A percentile compares a stretch with the other conserved stretches of the same genome.
phyloP scores from a whole-genome alignment of 2,888 invertebrate genomes.

The Plutella xylostella region DNA sequence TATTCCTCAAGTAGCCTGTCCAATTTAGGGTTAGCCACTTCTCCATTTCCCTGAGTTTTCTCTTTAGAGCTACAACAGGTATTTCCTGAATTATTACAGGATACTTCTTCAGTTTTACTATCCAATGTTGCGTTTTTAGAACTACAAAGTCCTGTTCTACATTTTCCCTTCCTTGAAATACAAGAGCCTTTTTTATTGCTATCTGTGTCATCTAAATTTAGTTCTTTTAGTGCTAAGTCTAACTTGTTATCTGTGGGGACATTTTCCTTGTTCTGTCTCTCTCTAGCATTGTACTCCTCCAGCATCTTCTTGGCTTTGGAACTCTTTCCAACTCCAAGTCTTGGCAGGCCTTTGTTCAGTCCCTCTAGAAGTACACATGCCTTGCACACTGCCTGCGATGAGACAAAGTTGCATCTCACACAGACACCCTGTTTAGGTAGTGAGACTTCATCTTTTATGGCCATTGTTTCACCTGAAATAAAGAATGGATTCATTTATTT shows the following conservation, averaged over 20 bases:
- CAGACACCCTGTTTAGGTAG: slow-evolving; percentile 87
- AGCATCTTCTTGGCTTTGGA: slow-evolving; percentile 80
- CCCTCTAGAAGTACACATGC: slow-evolving; percentile 97
- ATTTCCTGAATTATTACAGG: background rate
- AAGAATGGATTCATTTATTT: too few relatives aligned
- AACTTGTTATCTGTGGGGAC: background rate
- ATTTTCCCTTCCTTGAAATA: background rate
- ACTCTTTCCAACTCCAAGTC: slow-evolving; percentile 90
- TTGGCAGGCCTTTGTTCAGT: slow-evolving; percentile 91
- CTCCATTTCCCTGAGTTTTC: slow-evolving; percentile 19
- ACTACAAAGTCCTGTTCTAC: background rate
- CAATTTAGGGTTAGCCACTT: slow-evolving; percentile 30
- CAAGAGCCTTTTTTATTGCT: background rate
- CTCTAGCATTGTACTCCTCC: slow-evolving; percentile 58
- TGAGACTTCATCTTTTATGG: slow-evolving; percentile 83
- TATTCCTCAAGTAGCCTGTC: slow-evolving; percentile 36
- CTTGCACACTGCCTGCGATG: slow-evolving; percentile 95
- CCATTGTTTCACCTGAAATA: slow-evolving; percentile 81
- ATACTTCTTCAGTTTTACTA: too few relatives aligned
- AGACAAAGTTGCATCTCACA: slow-evolving; percentile 87
- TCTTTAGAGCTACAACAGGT: background rate
- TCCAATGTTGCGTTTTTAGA: background rate
- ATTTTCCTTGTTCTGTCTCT: slow-evolving; percentile 19
- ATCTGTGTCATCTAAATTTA: slow-evolving; percentile 16
- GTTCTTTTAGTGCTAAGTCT: slow-evolving; percentile 31